phyloP scores from a whole-genome alignment of 2,888 invertebrate genomes.

The Ichneumoninae sp. region DNA sequence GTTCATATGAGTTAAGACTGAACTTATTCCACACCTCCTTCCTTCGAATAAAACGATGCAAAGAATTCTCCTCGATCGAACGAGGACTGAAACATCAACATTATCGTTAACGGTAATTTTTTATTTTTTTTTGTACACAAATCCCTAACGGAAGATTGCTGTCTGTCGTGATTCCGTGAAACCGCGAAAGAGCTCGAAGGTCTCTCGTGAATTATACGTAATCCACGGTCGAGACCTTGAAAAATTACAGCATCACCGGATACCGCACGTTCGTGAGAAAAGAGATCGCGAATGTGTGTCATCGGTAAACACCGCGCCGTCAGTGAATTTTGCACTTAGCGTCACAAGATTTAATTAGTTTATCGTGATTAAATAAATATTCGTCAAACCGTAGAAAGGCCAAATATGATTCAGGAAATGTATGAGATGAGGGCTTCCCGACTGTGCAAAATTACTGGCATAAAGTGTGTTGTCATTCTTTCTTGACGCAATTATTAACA shows the following conservation, averaged over 20 bases:
- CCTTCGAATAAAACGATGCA: neutral
- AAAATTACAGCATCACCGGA: neutral
- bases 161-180: constrained; percentile 10
- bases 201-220: constrained; percentile 19
- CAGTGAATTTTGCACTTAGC: neutral
- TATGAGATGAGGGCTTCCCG: neutral
- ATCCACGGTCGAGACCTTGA: constrained; percentile 25
- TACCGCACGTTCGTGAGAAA: neutral
- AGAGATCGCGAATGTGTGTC: neutral
- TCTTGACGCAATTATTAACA: neutral
- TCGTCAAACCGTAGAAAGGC: neutral
- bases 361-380: neutral
- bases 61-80: neutral
- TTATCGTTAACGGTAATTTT: neutral
- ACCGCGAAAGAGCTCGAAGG: constrained; percentile 19
- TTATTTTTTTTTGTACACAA: neutral
- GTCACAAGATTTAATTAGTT: neutral
- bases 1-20: constrained; percentile 11
- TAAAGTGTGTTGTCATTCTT: neutral
- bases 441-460: neutral
- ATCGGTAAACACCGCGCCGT: neutral
- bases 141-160: neutral
- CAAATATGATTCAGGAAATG: neutral
- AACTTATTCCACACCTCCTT: neutral
- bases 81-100: neutral